Base-by-base conservation (phyloP, 2,797 vertebrate species). In the Anabacerthia variegaticeps region DNA sequence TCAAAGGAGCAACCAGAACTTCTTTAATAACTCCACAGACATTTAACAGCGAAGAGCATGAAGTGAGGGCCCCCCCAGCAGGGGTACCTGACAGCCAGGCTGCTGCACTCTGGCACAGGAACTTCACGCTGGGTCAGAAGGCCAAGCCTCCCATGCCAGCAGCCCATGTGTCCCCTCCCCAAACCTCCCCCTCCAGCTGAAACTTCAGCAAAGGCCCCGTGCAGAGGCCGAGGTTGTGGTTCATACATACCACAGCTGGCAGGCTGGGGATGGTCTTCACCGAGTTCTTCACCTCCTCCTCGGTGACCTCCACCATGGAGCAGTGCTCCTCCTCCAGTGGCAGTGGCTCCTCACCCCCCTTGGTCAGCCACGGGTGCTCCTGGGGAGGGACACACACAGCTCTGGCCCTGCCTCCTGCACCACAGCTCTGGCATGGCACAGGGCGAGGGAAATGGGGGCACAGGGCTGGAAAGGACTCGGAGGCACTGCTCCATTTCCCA, bases 271-370 rank as follows among this genome's bases (percentile, higher is more conserved):
- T 98, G 6, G 98, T 99, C 97, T 99, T 99, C 93, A 99, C 98
- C 0, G 99, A 99, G 97, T 99, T 99, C 98, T 99, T 98, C 96
- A 99, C 99, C 95, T 99, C 99, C 96, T 99, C 99, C 96, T 99
- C 99, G 0, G 99, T 99, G 93, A 99, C 99, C 97, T 99, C 99
- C 96, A 99, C 99, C 92, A 98, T 93, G 0, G 98, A 98, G 94
- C 99, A 99, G 92, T 99, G 99, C 69, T 99, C 99, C 56, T 99
- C 99, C 97, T 99, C 99, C 32, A 99, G 97, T 1, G 99, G 99
- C 85, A 99, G 95, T 1, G 98, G 98, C 75, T 99, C 98, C 8
- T 97, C 79, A 2, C 98, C 99, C 2, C 97, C 97, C 93, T 92
- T 97, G 46, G 99, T 99, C 88, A 99, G 98, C 99, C 99, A 99